Percentiles rank a stretch among this genome's conserved stretches.
Evolutionary conservation across 2,888 invertebrate species (phyloP).

Genomic region (Clepsis dumicolana): DNA sequence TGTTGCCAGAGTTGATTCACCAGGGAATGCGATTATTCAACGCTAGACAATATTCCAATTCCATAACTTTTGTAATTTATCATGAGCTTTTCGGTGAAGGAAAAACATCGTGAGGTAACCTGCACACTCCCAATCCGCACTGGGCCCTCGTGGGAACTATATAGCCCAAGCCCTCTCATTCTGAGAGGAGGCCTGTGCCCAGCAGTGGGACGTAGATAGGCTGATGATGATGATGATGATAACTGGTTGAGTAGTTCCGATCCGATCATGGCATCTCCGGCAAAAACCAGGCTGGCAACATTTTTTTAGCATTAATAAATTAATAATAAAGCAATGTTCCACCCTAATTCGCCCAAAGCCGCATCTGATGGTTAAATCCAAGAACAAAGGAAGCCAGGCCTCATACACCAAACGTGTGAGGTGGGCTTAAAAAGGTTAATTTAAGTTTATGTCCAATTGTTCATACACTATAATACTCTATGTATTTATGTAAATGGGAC

Average conservation of each 20-base stretch:
- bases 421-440: constrained; percentile 29
- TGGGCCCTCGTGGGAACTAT: too few relatives aligned
- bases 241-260: constrained; percentile 37
- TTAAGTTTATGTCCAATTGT: constrained; percentile 16
- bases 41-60: constrained; percentile 37
- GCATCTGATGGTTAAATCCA: constrained; percentile 6
- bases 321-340: not conserved
- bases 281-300: constrained; percentile 25
- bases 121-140: too few relatives aligned
- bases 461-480: not conserved
- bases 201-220: too few relatives aligned
- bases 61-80: constrained; percentile 21
- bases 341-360: not conserved
- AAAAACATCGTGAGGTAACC: too few relatives aligned
- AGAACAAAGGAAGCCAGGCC: constrained; percentile 13
- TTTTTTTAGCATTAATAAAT: constrained; percentile 14
- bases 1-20: constrained; percentile 9
- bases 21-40: constrained; percentile 25
- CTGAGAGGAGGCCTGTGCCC: too few relatives aligned
- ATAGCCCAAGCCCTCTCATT: too few relatives aligned
- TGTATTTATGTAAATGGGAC: not conserved
- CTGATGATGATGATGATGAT: too few relatives aligned
- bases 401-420: not conserved
- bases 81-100: too few relatives aligned
- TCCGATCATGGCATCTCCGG: constrained; percentile 26